Conservation (phyloP, 2,888 invertebrate species). For the Lissonota sp. region DNA sequence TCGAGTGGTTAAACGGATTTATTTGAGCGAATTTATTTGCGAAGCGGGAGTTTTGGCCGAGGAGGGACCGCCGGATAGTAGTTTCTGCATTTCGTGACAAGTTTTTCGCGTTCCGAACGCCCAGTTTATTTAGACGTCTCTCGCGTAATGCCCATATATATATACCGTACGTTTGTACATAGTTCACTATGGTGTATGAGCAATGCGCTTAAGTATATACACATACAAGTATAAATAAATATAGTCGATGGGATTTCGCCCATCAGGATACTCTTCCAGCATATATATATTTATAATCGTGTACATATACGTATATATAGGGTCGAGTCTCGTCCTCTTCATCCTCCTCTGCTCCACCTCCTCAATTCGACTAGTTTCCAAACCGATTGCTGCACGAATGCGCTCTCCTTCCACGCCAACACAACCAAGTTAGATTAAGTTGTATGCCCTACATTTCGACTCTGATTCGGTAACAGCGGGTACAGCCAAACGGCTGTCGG, state of each 20-base stretch:
- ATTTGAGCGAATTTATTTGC: slow-evolving; percentile 54
- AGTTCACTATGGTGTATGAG: slow-evolving; percentile 1
- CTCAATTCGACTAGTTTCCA: slow-evolving; percentile 62
- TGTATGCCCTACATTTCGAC: slow-evolving; percentile 69
- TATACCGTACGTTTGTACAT: neutral
- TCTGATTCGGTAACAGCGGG: slow-evolving; percentile 66
- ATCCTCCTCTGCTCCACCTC: slow-evolving; percentile 48
- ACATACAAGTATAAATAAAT: neutral
- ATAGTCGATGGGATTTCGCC: slow-evolving; percentile 6
- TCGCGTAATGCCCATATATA: slow-evolving; percentile 19
- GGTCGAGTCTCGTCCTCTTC: slow-evolving; percentile 54
- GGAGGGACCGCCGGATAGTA: slow-evolving; percentile 11
- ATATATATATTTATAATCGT: slow-evolving; percentile 24
- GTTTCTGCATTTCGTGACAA: slow-evolving; percentile 56
- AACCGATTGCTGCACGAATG: slow-evolving; percentile 66
- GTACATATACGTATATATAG: slow-evolving; percentile 17
- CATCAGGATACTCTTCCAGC: slow-evolving; percentile 30
- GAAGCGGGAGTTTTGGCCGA: slow-evolving; percentile 1
- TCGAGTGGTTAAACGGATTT: slow-evolving; percentile 54
- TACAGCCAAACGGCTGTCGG: slow-evolving; percentile 72
- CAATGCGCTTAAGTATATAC: neutral
- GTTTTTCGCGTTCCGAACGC: slow-evolving; percentile 54
- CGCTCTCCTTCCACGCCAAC: slow-evolving; percentile 43
- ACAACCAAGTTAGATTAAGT: slow-evolving; percentile 76
- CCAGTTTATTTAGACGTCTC: slow-evolving; percentile 53